A percentile compares a stretch with the other conserved stretches of the same genome.
Evolutionary conservation across 2,888 invertebrate species (phyloP).

Genomic region (Onthophagus sagittarius): DNA sequence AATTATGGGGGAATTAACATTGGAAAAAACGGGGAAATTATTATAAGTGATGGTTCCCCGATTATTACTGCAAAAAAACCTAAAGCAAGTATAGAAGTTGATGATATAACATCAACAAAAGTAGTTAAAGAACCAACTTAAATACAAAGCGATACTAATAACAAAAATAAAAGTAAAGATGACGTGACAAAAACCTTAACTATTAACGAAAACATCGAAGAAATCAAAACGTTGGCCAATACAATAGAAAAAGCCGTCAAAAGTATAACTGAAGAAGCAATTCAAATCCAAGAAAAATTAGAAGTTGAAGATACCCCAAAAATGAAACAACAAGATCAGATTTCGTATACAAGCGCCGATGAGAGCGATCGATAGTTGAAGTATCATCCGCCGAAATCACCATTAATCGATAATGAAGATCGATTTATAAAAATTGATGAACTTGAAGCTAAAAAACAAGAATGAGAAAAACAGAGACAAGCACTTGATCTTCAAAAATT

Average conservation of each 20-base stretch:
- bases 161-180: constrained; percentile 15
- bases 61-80: constrained; percentile 31
- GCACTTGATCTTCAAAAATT: neutral
- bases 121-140: constrained; percentile 12
- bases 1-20: constrained; percentile 35
- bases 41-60: constrained; percentile 25
- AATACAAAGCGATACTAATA: constrained; percentile 19
- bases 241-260: constrained; percentile 30
- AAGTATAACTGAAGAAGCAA: constrained; percentile 29
- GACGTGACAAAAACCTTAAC: neutral
- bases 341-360: constrained; percentile 42
- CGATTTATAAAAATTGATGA: constrained; percentile 11
- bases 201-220: constrained; percentile 20
- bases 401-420: no score
- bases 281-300: constrained; percentile 25
- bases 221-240: constrained; percentile 28
- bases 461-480: constrained; percentile 2
- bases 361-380: constrained; percentile 42
- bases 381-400: constrained; percentile 42
- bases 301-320: constrained; percentile 18
- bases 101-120: constrained; percentile 5
- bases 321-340: constrained; percentile 31
- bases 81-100: constrained; percentile 30
- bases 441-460: constrained; percentile 13
- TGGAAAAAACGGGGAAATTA: constrained; percentile 38